Conservation (phyloP, 2,113 vertebrate genomes). For the Coptodon rendalli region DNA sequence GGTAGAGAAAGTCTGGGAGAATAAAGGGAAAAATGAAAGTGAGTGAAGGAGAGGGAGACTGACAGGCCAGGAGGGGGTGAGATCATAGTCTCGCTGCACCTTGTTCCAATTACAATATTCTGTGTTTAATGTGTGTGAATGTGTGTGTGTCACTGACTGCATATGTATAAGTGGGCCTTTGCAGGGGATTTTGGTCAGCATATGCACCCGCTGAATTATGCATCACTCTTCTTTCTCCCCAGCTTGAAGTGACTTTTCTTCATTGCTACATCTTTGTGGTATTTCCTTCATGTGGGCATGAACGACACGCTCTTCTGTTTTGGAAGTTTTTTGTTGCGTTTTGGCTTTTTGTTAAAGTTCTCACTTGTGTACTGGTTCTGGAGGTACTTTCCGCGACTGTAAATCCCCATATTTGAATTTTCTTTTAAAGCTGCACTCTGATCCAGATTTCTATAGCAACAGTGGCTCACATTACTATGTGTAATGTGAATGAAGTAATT, state of each 20-base stretch:
- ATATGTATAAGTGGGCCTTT: constrained; percentile 37
- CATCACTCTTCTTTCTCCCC: background rate
- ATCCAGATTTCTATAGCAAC: background rate
- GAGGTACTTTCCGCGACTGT: background rate
- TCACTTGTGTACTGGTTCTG: background rate
- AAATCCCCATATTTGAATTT: background rate
- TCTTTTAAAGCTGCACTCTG: background rate
- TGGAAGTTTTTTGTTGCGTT: background rate
- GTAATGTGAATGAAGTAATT: background rate
- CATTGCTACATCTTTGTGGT: background rate
- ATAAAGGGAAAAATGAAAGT: background rate
- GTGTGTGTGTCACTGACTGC: constrained; percentile 21
- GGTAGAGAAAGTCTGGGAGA: background rate
- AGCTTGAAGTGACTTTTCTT: constrained; percentile 15
- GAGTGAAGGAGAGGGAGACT: constrained; percentile 18
- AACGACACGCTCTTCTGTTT: background rate
- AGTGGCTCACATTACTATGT: background rate
- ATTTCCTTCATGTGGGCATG: background rate
- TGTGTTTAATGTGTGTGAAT: constrained; percentile 42
- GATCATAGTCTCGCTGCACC: constrained; percentile 68
- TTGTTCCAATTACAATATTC: constrained; percentile 76
- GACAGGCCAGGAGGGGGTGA: constrained; percentile 61
- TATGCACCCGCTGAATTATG: constrained; percentile 32
- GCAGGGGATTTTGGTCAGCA: constrained; percentile 18
- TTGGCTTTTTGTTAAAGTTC: background rate